phyloP scores from a whole-genome alignment of 2,888 invertebrate genomes.

The Oegoconia quadripuncta region DNA sequence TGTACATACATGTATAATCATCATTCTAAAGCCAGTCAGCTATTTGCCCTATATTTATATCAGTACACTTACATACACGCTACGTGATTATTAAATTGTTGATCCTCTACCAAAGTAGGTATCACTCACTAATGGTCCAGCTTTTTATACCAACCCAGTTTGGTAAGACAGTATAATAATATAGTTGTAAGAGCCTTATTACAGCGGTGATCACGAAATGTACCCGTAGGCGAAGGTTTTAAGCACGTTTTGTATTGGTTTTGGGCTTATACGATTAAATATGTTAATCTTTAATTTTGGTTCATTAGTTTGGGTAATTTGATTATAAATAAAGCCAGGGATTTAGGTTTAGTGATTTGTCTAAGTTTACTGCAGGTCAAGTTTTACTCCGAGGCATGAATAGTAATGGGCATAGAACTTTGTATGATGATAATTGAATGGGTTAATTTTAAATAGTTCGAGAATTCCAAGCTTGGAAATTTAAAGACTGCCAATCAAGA shows the following conservation, averaged over 20 bases:
- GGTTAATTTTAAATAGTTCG: no score
- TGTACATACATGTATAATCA: no score
- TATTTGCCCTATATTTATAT: background rate
- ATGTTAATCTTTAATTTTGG: constrained; percentile 18
- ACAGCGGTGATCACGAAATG: constrained; percentile 21
- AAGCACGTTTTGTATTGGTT: constrained; percentile 26
- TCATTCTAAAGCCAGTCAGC: no score
- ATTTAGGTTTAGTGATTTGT: no score
- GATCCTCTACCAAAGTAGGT: constrained; percentile 14
- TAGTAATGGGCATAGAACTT: no score
- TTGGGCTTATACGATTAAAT: constrained; percentile 17
- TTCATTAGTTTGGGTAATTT: background rate
- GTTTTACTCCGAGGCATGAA: no score
- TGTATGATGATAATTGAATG: no score
- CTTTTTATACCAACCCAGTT: constrained; percentile 18
- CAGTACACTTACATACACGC: background rate
- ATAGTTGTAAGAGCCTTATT: constrained; percentile 25
- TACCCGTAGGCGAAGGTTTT: constrained; percentile 15
- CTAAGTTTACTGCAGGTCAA: no score
- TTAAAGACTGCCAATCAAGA: no score
- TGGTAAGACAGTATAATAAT: constrained; percentile 31
- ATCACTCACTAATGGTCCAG: constrained; percentile 28
- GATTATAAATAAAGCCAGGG: no score
- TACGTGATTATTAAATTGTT: constrained; percentile 18
- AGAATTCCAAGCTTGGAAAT: no score